A percentile compares a stretch with the other conserved stretches of the same genome.
Conservation (phyloP, 2,113 vertebrate species). For the Orthonyx spaldingii region DNA sequence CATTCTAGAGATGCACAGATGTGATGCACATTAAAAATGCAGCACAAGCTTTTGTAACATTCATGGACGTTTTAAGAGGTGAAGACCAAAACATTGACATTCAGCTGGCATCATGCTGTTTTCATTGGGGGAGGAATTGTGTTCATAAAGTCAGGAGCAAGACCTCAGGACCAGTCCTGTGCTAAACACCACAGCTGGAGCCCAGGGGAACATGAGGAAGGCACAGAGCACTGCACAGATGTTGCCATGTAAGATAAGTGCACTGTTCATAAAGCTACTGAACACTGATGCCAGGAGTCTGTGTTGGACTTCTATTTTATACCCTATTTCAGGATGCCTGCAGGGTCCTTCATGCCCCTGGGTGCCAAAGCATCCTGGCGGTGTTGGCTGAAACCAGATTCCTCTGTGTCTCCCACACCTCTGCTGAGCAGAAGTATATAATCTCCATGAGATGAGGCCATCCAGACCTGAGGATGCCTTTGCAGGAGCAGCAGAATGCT, state of each 20-base stretch:
- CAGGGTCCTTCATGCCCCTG: not conserved
- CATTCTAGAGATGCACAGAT: conserved; percentile 22
- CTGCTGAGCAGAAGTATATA: not conserved
- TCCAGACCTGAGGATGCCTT: not conserved
- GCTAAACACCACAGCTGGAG: not conserved
- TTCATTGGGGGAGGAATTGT: not conserved
- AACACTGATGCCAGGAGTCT: not conserved
- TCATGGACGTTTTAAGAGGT: conserved; percentile 37
- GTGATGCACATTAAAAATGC: conserved; percentile 47
- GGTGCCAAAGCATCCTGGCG: not conserved
- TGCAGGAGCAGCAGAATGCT: not conserved
- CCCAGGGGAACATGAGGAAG: not conserved
- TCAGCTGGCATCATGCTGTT: not conserved
- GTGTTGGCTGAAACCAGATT: not conserved
- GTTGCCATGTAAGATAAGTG: not conserved
- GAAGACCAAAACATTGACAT: conserved; percentile 18
- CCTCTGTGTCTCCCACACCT: not conserved
- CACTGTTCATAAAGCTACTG: not conserved
- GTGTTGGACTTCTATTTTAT: not conserved
- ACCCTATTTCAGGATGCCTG: not conserved
- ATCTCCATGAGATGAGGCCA: not conserved
- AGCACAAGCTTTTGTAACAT: not conserved
- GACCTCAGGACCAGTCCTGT: not conserved
- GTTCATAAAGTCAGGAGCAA: not conserved
- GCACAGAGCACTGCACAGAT: not conserved